A percentile compares a stretch with the other conserved stretches of the same genome.
Conservation (phyloP, 2,797 vertebrate genomes). For the Scolopax bukidnonensis region DNA sequence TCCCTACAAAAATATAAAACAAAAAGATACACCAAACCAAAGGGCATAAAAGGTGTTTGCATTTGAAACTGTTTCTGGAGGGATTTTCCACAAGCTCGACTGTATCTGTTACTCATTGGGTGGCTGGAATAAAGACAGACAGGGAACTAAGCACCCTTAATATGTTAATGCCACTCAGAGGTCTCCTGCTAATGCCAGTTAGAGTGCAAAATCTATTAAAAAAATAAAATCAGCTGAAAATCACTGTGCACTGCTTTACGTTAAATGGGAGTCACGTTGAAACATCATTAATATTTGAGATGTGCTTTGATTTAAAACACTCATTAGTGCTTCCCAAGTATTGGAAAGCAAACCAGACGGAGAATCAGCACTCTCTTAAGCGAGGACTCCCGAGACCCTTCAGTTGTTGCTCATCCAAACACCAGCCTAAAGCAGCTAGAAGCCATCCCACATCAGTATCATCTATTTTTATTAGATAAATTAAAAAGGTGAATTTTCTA, state of each 20-base stretch:
- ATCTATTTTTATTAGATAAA: conserved; percentile 49
- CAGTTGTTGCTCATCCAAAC: conserved; percentile 48
- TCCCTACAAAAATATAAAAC: conserved; percentile 63
- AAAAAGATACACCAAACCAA: conserved; percentile 35
- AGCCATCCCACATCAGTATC: background rate
- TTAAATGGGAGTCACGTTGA: conserved; percentile 40
- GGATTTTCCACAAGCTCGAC: background rate
- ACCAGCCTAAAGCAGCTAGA: conserved; percentile 25
- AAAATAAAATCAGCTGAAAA: conserved; percentile 40
- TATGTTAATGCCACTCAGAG: conserved; percentile 1
- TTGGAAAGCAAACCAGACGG: conserved; percentile 64
- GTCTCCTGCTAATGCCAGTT: conserved; percentile 4
- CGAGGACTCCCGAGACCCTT: conserved; percentile 36
- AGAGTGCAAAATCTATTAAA: background rate
- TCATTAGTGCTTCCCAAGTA: conserved; percentile 65
- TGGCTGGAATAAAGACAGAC: conserved; percentile 35
- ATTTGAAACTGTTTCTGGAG: conserved; percentile 35
- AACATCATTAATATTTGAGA: conserved; percentile 59
- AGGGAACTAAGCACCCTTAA: conserved; percentile 27
- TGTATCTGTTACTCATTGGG: conserved; percentile 10
- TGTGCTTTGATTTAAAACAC: conserved; percentile 56
- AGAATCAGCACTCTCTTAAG: conserved; percentile 47
- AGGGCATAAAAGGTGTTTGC: conserved; percentile 48
- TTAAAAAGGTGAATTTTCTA: conserved; percentile 54
- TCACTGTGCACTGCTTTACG: background rate